Evolutionary conservation across 2,888 invertebrate species (phyloP), one percentile per base, ranked within the genome.

Genomic region (Platycheirus albimanus): DNA sequence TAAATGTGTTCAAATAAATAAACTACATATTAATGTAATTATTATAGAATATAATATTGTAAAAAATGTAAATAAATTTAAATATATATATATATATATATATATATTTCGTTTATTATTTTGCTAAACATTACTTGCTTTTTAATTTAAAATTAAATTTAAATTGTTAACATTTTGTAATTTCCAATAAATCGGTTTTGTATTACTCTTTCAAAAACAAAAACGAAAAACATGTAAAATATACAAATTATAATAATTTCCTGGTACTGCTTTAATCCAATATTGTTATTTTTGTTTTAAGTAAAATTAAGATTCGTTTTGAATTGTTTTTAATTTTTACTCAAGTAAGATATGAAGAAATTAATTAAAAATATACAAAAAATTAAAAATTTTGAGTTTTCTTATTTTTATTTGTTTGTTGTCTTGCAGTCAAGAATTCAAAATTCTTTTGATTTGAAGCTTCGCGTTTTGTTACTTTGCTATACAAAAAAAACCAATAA

Each of bases 1-100:
- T 84, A 84, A 84, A 84, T 84, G 84, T 84, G 84, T 84, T 84
- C 84, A 84, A 84, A 79, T 83, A 69, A 74, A 70, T 69, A 78
- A 78, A 79, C 79, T 84, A 66, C 78, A 84, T 79, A 56, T 64
- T 30, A 83, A 67, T 83, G 79, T 79, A 79, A 79, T 58, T 58
- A 58, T 45, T 75, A 79, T 84, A 84, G 70, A 79, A 66, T 45
- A 75, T 74, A 84, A 84, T 69, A 70, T 66, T 84, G 84, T 84
- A 84, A 70, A 84, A 81, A 79, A 41, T 84, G 84, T 84, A 84
- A 79, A 84, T 84, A 84, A 51, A 75, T 58, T 51, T 47, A 43
- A 64, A 66, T 17, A 51, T 58, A n/a, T n/a, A n/a, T n/a, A n/a
- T n/a, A n/a, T n/a, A n/a, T n/a, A n/a, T n/a, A n/a, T 43, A 41